Percentiles rank a stretch among this genome's conserved stretches.
These are phyloP conservation scores for Lithodes maja DNA, from an alignment of 2,888 invertebrate genomes.

Conservation along the genomic window DNA sequence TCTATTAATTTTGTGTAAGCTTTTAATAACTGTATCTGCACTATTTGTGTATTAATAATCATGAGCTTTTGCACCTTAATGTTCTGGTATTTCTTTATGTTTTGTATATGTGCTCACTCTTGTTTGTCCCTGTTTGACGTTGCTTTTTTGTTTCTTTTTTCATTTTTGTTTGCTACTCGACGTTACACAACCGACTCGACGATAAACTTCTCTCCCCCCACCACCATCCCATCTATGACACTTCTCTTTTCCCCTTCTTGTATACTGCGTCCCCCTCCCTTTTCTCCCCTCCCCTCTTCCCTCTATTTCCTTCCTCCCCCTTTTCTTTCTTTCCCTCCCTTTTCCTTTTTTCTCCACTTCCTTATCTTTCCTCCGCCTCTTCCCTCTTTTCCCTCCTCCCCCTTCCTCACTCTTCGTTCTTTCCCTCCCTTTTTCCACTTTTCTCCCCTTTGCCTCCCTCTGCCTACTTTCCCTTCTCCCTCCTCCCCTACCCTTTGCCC, in stretches of 20 bases:
- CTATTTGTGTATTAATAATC: neutral
- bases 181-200: neutral
- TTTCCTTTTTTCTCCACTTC: neutral
- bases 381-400: neutral
- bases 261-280: neutral
- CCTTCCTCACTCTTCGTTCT: neutral
- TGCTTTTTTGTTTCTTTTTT: neutral
- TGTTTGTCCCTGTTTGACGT: neutral
- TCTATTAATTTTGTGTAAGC: too few relatives aligned
- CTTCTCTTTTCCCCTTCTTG: neutral
- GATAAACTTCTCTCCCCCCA: neutral
- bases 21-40: neutral
- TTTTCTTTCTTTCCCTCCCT: neutral
- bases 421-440: neutral
- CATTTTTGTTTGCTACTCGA: neutral
- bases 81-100: neutral
- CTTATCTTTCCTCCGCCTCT: neutral
- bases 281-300: neutral
- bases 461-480: neutral
- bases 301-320: neutral
- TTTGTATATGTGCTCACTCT: neutral
- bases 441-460: neutral
- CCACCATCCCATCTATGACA: neutral
- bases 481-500: slow-evolving; percentile 1
- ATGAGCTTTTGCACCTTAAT: neutral